A percentile compares a stretch with the other conserved stretches of the same genome.
Conservation (phyloP, 2,113 vertebrate species). For the Morphnarchus princeps region DNA sequence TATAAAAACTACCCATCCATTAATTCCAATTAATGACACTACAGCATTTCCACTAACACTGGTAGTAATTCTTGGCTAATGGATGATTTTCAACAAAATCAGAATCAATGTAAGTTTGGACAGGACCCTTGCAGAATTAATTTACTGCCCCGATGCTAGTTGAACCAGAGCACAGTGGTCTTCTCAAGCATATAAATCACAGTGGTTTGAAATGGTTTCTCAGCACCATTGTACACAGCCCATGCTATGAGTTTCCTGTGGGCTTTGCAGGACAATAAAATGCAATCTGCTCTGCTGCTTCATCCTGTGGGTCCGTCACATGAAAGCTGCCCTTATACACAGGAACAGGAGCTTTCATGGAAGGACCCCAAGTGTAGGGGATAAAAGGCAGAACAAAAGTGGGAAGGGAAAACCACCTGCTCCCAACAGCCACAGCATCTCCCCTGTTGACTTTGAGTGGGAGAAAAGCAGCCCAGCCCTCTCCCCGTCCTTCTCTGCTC, state of each 20-base stretch:
- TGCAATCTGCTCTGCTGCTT: not conserved
- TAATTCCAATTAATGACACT: conserved; percentile 77
- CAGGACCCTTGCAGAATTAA: conserved; percentile 65
- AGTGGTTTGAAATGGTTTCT: not conserved
- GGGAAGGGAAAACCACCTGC: not conserved
- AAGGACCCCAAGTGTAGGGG: not conserved
- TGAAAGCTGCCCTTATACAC: not conserved
- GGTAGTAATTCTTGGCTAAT: conserved; percentile 75
- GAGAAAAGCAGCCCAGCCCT: not conserved
- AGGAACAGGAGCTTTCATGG: not conserved
- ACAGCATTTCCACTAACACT: conserved; percentile 70
- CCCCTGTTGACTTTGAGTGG: not conserved
- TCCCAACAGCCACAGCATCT: not conserved
- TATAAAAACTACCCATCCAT: conserved; percentile 78
- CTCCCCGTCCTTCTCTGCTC: accelerated
- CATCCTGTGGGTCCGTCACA: accelerated
- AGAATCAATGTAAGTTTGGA: conserved; percentile 71
- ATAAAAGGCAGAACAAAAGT: not conserved
- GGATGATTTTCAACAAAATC: conserved; percentile 72
- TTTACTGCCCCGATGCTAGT: conserved; percentile 17
- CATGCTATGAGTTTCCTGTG: not conserved
- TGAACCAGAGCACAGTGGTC: conserved; percentile 21
- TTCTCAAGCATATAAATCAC: conserved; percentile 35
- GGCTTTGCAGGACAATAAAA: not conserved
- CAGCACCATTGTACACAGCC: not conserved